Base-by-base conservation (phyloP, 1,140 invertebrate species). In the Hesperophylax magnus region DNA sequence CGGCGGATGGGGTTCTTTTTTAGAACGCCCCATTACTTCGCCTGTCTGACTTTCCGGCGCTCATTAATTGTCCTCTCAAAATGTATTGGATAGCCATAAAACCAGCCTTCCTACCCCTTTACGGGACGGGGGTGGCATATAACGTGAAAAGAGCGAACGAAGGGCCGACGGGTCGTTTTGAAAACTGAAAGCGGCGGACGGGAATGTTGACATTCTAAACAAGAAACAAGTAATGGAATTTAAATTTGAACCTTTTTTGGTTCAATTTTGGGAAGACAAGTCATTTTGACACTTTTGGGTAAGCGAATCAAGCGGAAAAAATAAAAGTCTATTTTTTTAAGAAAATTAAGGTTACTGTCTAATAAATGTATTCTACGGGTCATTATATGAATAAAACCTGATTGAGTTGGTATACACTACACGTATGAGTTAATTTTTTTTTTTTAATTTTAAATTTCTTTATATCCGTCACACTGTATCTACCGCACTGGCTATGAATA, bases 11-110 rank as follows among this genome's bases (percentile, higher is more conserved):
- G 22, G 31, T 52, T 71, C 24, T 52, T 71, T 71, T 47, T n/a
- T n/a, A 47, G 67, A 58, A 63, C 58, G 75, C 56, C 61, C 75
- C 75, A 77, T 63, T 77, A 60, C 56, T 77, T 63, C 58, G 20
- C 20, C 39, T 11, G 17, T 9, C 47, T 27, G 52, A 61, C 58
- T 77, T 27, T 20, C 18, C 54, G 54, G 8, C 39, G 15, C 77
- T 67, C 77, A 78, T 78, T 78, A 78, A 78, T 78, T 78, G 77
- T 53, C 63, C 63, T 58, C 60, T 61, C 60, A 61, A 69, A 78
- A 53, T 78, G 77, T 67, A 78, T 78, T 63, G 77, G 77, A 78
- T 67, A 65, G 63, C 77, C 77, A 78, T 78, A 78, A 78, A 78
- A 78, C 17, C 60, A 18, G 18, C 39, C 69, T 60, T 7, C 20